Evolutionary conservation across 2,113 vertebrate species (phyloP).

Genomic region (Paramisgurnus dabryanus): DNA sequence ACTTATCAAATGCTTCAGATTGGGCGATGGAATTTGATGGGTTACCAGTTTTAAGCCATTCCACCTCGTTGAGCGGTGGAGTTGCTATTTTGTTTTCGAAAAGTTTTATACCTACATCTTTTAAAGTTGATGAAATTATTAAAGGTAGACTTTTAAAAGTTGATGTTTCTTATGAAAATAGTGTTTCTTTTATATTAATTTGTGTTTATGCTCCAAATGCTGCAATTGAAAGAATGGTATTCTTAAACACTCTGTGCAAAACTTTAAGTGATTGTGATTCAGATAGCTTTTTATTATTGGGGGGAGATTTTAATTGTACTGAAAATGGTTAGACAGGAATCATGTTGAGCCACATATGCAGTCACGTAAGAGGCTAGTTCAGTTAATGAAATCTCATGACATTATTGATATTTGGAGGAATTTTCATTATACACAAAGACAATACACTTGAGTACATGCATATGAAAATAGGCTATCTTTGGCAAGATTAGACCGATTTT

Average conservation of each 20-base stretch:
- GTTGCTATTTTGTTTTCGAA: no score
- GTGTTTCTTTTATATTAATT: no score
- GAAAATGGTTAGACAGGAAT: not conserved
- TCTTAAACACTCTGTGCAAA: not conserved
- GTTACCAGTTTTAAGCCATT: not conserved
- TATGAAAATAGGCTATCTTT: not conserved
- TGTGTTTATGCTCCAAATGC: not conserved
- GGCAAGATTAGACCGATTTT: not conserved
- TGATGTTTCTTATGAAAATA: no score
- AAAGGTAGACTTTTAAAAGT: not conserved
- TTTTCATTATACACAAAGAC: not conserved
- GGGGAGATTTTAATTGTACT: not conserved
- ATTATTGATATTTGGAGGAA: not conserved
- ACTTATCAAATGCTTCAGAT: not conserved
- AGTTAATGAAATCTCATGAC: not conserved
- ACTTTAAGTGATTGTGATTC: not conserved
- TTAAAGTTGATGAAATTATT: not conserved
- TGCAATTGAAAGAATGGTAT: not conserved
- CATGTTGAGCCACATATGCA: not conserved
- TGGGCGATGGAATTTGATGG: not conserved
- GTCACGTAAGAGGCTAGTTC: not conserved
- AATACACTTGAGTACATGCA: slow-evolving; percentile 2
- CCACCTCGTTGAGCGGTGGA: not conserved
- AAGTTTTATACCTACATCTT: no score
- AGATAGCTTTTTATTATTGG: not conserved